Conservation (phyloP, 2,888 invertebrate species). For the Antitype chi region DNA sequence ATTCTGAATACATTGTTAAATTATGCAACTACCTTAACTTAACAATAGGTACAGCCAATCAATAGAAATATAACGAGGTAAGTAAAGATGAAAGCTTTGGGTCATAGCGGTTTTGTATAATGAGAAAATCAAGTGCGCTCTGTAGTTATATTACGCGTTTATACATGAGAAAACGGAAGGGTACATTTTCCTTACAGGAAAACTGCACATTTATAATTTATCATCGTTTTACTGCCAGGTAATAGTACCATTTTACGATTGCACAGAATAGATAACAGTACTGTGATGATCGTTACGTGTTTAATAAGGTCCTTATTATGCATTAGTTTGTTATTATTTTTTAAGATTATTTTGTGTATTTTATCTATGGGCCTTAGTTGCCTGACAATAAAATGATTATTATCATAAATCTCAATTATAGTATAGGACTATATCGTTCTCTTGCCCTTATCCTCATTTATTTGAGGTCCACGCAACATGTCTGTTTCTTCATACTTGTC, state of each 20-base stretch:
- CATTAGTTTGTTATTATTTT: too few species aligned
- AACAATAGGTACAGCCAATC: background rate
- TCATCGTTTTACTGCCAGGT: background rate
- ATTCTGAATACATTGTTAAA: constrained; percentile 24
- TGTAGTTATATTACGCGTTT: background rate
- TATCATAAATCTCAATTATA: too few species aligned
- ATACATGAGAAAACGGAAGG: background rate
- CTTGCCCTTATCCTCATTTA: background rate
- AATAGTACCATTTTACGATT: background rate
- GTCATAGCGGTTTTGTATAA: background rate
- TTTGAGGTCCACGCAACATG: background rate
- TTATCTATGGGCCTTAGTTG: too few species aligned
- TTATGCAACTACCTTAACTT: constrained; percentile 23
- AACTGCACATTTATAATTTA: background rate
- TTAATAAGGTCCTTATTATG: too few species aligned
- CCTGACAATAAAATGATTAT: too few species aligned
- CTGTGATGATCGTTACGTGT: background rate
- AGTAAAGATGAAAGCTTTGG: background rate
- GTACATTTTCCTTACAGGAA: background rate
- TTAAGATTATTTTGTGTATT: too few species aligned
- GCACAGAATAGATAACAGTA: background rate
- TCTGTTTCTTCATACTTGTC: background rate
- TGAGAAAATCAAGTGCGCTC: background rate
- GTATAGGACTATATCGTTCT: too few species aligned
- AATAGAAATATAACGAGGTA: background rate